Base-by-base conservation (phyloP, 2,888 invertebrate species). In the Andrena marginata region DNA sequence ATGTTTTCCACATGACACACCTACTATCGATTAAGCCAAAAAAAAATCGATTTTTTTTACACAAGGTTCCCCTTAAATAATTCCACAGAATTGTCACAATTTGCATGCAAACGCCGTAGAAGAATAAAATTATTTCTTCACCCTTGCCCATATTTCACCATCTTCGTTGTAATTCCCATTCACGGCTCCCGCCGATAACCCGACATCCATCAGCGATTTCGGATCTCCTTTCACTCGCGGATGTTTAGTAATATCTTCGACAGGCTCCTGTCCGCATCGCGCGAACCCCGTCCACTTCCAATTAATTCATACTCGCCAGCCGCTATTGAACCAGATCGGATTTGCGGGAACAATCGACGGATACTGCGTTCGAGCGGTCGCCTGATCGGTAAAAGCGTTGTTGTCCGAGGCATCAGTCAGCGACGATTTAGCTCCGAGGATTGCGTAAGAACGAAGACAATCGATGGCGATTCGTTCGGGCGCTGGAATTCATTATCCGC, bases 341-440 rank as follows among this genome's bases (percentile, higher is more conserved):
- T 80, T 65, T 80, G 31, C 64, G 42, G n/a, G 65, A 62, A 71
- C 71, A 77, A 80, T 76, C 48, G 64, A 2, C 48, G 54, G 26
- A 54, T 26, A 51, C 31, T 48, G 42, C 42, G 48, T 33, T 60
- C 67, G 69, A 35, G 16, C 26, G 42, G 23, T 51, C 65, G 54
- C 77, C 42, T 60, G 70, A 71, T 71, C 70, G 62, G 54, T 49
- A 42, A 42, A 23, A 63, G 65, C 68, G 29, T 13, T 48, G 54
- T 78, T 75, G 65, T 62, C 31, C 31, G 16, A 49, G 33, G 31
- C 56, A 63, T 76, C 69, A 56, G 56, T 79, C 76, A 76, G 8
- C 75, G 49, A 29, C 29, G 35, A 23, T 67, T 77, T 63, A 72
- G 31, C 65, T 49, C 6, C 10, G 29, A 33, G 16, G 29, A 77